These are phyloP conservation scores for Conops quadrifasciatus DNA, from an alignment of 2,888 invertebrate species.

Conservation along the genomic window DNA sequence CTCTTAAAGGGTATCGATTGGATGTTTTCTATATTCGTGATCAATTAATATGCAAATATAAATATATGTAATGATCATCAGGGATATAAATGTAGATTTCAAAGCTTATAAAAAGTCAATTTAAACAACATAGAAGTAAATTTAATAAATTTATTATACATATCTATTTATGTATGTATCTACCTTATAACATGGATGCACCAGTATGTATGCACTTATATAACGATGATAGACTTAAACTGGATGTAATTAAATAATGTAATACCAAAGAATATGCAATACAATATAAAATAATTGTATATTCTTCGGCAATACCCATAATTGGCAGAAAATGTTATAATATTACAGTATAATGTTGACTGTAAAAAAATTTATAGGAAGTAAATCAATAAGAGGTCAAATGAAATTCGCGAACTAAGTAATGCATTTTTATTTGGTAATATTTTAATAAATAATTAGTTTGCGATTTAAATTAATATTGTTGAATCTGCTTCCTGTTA, in stretches of 20 bases:
- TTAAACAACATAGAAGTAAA: slow-evolving; percentile 5
- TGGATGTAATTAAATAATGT: no score
- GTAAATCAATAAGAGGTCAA: slow-evolving; percentile 39
- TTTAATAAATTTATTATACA: neutral
- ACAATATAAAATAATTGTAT: no score
- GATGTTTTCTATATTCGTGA: slow-evolving; percentile 8
- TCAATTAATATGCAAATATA: neutral
- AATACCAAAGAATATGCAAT: no score
- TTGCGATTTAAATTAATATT: slow-evolving; percentile 2
- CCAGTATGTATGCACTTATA: no score
- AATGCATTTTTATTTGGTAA: no score
- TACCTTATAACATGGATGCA: no score
- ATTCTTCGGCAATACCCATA: no score
- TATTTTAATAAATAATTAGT: no score
- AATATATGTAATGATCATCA: neutral
- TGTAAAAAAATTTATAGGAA: neutral
- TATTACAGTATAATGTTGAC: slow-evolving; percentile 40
- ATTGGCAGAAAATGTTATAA: slow-evolving; percentile 29
- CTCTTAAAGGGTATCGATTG: neutral
- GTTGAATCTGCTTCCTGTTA: slow-evolving; percentile 42
- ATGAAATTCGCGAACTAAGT: slow-evolving; percentile 17
- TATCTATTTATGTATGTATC: neutral
- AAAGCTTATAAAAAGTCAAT: neutral
- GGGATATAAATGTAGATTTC: neutral
- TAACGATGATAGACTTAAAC: no score